Percentiles rank a stretch among this genome's conserved stretches.
Conservation (phyloP, 2,797 vertebrate species). For the Enteromius fasciolatus region DNA sequence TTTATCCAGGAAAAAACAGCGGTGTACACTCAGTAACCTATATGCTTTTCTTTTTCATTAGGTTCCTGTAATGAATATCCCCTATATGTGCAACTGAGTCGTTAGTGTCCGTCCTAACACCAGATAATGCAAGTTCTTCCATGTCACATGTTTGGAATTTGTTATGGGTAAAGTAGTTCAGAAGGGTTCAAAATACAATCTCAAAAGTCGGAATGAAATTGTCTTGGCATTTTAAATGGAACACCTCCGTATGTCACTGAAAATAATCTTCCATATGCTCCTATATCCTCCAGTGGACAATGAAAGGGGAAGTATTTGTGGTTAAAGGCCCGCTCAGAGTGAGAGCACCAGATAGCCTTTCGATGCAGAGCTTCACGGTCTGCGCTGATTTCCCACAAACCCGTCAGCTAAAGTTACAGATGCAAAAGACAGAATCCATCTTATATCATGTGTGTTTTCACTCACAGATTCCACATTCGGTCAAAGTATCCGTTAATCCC, state of each 20-base stretch:
- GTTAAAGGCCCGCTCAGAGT: constrained; percentile 54
- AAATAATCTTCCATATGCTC: constrained; percentile 62
- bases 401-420: constrained; percentile 73
- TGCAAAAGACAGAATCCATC: constrained; percentile 69
- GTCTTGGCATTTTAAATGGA: constrained; percentile 78
- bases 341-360: constrained; percentile 65
- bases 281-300: constrained; percentile 45
- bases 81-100: constrained; percentile 54
- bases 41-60: constrained; percentile 43
- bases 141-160: constrained; percentile 66
- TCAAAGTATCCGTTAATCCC: constrained; percentile 62
- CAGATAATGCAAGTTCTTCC: constrained; percentile 60
- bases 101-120: constrained; percentile 33
- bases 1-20: constrained; percentile 60
- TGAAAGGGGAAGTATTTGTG: constrained; percentile 59
- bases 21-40: constrained; percentile 48
- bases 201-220: constrained; percentile 65
- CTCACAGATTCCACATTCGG: constrained; percentile 55
- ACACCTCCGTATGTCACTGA: constrained; percentile 75
- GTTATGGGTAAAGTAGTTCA: constrained; percentile 61
- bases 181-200: constrained; percentile 63
- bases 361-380: constrained; percentile 65
- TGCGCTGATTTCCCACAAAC: constrained; percentile 70
- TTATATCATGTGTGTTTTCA: constrained; percentile 68
- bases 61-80: constrained; percentile 48